Evolutionary conservation across 2,888 invertebrate genomes (phyloP).

Genomic region (Keiferia lycopersicella): DNA sequence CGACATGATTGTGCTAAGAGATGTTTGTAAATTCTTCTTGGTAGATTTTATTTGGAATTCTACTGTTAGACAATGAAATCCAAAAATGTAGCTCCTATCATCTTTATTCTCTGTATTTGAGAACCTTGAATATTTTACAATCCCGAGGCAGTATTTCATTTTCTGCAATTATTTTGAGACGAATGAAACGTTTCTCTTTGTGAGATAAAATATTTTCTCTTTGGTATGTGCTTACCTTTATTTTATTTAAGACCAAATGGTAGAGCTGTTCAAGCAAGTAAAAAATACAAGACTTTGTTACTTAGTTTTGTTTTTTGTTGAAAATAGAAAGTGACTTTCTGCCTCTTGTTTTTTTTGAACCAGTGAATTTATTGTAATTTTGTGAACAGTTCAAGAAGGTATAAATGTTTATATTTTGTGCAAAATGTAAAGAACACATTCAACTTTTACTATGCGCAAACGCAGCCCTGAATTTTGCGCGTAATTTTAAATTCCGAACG

Average conservation of each 20-base stretch:
- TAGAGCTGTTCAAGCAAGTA: not conserved
- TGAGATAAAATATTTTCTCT: conserved; percentile 2
- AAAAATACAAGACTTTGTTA: not conserved
- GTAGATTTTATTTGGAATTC: not conserved
- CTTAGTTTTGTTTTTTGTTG: too few relatives aligned
- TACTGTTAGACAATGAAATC: not conserved
- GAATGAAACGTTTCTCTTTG: conserved; percentile 10
- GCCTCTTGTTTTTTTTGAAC: too few relatives aligned
- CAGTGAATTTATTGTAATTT: too few relatives aligned
- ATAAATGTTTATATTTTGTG: too few relatives aligned
- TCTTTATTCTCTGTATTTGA: conserved; percentile 4
- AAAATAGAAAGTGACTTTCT: too few relatives aligned
- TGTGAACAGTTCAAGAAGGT: too few relatives aligned
- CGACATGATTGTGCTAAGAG: too few relatives aligned
- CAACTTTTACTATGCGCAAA: conserved; percentile 23
- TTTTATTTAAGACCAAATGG: not conserved
- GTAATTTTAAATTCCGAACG: conserved; percentile 72
- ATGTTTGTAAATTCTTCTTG: not conserved
- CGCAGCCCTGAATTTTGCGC: conserved; percentile 62
- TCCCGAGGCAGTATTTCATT: conserved; percentile 3
- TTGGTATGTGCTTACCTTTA: not conserved
- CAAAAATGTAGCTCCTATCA: not conserved
- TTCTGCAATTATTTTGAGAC: conserved; percentile 13
- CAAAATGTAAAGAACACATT: not conserved
- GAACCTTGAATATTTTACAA: not conserved